Evolutionary conservation across 2,888 invertebrate genomes (phyloP).

Genomic region (Acleris laterana): DNA sequence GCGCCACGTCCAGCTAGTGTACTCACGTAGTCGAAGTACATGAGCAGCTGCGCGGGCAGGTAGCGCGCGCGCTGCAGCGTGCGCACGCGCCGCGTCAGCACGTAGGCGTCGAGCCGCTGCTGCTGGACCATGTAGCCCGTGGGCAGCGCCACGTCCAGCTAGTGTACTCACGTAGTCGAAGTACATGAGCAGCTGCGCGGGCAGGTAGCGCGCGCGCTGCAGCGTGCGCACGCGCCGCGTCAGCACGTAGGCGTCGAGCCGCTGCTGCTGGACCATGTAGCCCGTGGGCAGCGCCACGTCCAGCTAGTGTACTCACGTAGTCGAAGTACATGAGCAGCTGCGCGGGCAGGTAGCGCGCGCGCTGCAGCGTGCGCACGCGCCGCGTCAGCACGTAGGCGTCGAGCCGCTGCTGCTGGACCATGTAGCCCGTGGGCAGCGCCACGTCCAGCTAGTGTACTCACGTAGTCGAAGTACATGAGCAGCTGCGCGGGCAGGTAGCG

Average conservation of each 20-base stretch:
- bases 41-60: slow-evolving; percentile 91
- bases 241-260: slow-evolving; percentile 92
- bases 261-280: slow-evolving; percentile 95
- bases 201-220: slow-evolving; percentile 92
- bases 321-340: slow-evolving; percentile 97
- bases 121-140: slow-evolving; percentile 97
- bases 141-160: slow-evolving; percentile 93
- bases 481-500: slow-evolving; percentile 92
- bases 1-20: slow-evolving; percentile 89
- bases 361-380: slow-evolving; percentile 90
- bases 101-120: slow-evolving; percentile 93
- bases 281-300: slow-evolving; percentile 95
- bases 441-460: slow-evolving; percentile 91
- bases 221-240: slow-evolving; percentile 91
- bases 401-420: slow-evolving; percentile 94
- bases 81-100: slow-evolving; percentile 89
- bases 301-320: slow-evolving; percentile 90
- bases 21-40: slow-evolving; percentile 97
- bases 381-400: slow-evolving; percentile 93
- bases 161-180: slow-evolving; percentile 94
- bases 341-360: slow-evolving; percentile 91
- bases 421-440: slow-evolving; percentile 95
- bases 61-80: slow-evolving; percentile 94
- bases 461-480: slow-evolving; percentile 96
- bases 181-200: slow-evolving; percentile 94